Conservation (phyloP, 1,140 invertebrate genomes). For the Zaprionus tsacasi region DNA sequence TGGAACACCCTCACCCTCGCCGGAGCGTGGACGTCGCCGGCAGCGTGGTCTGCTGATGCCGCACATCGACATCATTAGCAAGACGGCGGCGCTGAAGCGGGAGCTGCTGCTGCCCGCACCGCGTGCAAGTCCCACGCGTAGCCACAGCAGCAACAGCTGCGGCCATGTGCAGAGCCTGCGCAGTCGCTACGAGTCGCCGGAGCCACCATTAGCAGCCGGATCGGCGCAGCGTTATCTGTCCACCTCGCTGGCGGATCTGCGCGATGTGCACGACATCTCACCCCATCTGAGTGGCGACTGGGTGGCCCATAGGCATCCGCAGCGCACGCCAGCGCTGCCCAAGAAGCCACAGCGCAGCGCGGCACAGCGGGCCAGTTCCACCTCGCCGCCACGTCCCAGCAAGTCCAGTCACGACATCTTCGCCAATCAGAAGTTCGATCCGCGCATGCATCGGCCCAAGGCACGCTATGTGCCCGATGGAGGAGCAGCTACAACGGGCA, state of each 20-base stretch:
- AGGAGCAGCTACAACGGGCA: constrained; percentile 5
- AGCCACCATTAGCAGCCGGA: constrained; percentile 35
- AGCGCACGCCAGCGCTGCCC: constrained; percentile 72
- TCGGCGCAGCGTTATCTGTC: constrained; percentile 85
- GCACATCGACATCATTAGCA: constrained; percentile 94
- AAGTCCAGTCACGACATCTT: constrained; percentile 86
- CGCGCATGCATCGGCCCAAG: constrained; percentile 89
- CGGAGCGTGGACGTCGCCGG: constrained; percentile 84
- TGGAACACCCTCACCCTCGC: constrained; percentile 39
- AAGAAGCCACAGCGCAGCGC: constrained; percentile 37
- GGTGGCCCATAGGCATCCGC: constrained; percentile 90
- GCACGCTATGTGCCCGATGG: constrained; percentile 90
- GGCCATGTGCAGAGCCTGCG: constrained; percentile 89
- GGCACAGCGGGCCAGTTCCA: constrained; percentile 59
- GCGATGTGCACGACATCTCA: constrained; percentile 90
- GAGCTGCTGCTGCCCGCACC: constrained; percentile 64
- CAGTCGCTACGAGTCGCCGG: constrained; percentile 87
- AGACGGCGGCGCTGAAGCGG: constrained; percentile 89
- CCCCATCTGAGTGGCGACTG: constrained; percentile 90
- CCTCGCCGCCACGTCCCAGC: constrained; percentile 58
- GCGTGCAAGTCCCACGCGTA: constrained; percentile 79
- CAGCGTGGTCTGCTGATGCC: constrained; percentile 90
- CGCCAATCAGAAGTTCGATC: constrained; percentile 89
- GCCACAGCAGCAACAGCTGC: constrained; percentile 83
- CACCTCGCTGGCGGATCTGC: constrained; percentile 91